A percentile compares a stretch with the other conserved stretches of the same genome.
phyloP scores from a whole-genome alignment of 2,113 vertebrate genomes.

The Bujurquina vittata region DNA sequence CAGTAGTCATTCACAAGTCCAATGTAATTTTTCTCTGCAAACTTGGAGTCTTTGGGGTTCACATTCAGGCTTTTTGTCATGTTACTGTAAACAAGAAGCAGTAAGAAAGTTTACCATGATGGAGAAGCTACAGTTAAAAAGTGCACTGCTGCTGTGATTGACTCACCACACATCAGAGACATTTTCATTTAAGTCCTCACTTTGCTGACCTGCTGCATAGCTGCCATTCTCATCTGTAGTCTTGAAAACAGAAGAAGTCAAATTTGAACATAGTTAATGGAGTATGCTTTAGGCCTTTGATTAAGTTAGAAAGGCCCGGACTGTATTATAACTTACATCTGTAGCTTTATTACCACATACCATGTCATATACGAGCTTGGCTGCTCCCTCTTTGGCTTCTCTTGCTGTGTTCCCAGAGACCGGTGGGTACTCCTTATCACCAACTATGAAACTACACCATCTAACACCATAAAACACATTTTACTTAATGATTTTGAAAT shows the following conservation, averaged over 20 bases:
- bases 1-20: constrained; percentile 34
- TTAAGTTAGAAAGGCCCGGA: not conserved
- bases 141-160: not conserved
- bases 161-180: constrained; percentile 40
- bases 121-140: not conserved
- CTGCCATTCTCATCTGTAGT: constrained; percentile 25
- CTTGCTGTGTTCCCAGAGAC: constrained; percentile 62
- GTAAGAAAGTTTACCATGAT: not conserved
- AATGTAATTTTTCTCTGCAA: constrained; percentile 39
- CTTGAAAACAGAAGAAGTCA: constrained; percentile 26
- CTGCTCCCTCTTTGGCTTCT: constrained; percentile 77
- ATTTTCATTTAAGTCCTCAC: not conserved
- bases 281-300: not conserved
- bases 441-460: constrained; percentile 61
- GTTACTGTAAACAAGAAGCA: constrained; percentile 19
- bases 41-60: not conserved
- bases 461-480: not conserved
- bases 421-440: constrained; percentile 53
- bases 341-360: constrained; percentile 4
- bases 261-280: not conserved
- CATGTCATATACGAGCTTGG: constrained; percentile 61
- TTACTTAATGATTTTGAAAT: not conserved
- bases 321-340: constrained; percentile 37
- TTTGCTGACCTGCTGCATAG: not conserved
- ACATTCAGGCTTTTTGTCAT: not conserved